A percentile compares a stretch with the other conserved stretches of the same genome.
phyloP scores from a whole-genome alignment of 2,797 vertebrate genomes.

The Sylvilagus floridanus region DNA sequence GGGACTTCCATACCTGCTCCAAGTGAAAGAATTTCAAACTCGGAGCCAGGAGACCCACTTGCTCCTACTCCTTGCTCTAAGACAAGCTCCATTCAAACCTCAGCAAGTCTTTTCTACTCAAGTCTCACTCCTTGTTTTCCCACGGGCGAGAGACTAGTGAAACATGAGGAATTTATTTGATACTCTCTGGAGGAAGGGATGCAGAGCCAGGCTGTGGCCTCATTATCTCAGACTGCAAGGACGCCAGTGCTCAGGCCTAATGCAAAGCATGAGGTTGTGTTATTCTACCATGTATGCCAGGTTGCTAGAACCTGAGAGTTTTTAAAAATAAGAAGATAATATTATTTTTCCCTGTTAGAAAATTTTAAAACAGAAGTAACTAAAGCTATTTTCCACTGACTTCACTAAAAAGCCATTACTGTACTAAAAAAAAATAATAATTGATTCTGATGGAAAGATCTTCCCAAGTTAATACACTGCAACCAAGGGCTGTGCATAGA shows the following conservation, averaged over 20 bases:
- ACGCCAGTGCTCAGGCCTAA: no score
- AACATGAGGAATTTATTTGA: no score
- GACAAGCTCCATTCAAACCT: not conserved
- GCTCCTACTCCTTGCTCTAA: not conserved
- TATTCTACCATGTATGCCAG: fast-evolving
- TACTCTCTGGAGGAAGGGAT: not conserved
- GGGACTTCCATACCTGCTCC: not conserved
- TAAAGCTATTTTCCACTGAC: not conserved
- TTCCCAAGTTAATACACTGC: not conserved
- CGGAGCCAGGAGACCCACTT: not conserved
- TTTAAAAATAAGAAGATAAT: not conserved
- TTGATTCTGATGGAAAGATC: not conserved
- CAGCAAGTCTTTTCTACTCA: not conserved
- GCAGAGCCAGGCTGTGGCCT: not conserved
- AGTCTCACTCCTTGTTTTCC: not conserved
- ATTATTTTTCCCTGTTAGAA: not conserved
- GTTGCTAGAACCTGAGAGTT: not conserved
- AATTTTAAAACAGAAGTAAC: not conserved
- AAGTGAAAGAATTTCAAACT: not conserved
- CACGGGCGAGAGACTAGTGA: not conserved
- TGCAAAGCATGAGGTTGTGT: not conserved
- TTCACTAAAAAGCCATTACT: not conserved
- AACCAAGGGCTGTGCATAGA: fast-evolving
- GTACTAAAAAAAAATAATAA: not conserved
- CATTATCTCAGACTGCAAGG: not conserved